Conservation (phyloP, 2,113 vertebrate genomes). For the Dryoscopus gambensis region DNA sequence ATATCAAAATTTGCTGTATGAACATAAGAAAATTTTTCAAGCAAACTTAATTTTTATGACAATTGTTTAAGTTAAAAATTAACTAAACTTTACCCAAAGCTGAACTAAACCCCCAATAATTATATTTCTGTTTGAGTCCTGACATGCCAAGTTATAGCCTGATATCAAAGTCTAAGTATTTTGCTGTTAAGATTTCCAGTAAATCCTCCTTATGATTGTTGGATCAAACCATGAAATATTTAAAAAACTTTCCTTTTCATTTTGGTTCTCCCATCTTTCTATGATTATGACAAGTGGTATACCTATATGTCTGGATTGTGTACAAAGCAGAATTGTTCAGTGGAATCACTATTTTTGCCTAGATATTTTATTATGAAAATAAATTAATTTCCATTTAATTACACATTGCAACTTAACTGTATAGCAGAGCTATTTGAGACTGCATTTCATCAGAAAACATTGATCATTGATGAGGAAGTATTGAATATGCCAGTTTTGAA, state of each 20-base stretch:
- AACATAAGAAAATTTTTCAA: not conserved
- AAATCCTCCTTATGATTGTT: not conserved
- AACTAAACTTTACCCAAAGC: slow-evolving; percentile 16
- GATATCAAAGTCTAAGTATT: not conserved
- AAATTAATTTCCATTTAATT: not conserved
- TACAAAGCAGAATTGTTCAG: not conserved
- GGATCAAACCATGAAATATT: not conserved
- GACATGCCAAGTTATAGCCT: not conserved
- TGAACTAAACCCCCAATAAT: not conserved
- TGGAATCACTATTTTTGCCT: not conserved
- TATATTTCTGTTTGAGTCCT: not conserved
- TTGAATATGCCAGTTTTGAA: not conserved
- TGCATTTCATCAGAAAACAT: not conserved
- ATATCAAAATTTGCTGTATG: not conserved
- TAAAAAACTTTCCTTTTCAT: not conserved
- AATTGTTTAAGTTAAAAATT: not conserved
- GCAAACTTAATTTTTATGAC: not conserved
- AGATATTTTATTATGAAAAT: not conserved
- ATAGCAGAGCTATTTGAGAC: not conserved
- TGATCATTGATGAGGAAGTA: not conserved
- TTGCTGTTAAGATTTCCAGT: not conserved
- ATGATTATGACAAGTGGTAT: not conserved
- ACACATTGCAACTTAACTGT: not conserved
- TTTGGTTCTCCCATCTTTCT: not conserved
- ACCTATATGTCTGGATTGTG: not conserved